Base-by-base conservation (phyloP, 92 coral and sea anemone genomes). In the Siderastrea siderea region DNA sequence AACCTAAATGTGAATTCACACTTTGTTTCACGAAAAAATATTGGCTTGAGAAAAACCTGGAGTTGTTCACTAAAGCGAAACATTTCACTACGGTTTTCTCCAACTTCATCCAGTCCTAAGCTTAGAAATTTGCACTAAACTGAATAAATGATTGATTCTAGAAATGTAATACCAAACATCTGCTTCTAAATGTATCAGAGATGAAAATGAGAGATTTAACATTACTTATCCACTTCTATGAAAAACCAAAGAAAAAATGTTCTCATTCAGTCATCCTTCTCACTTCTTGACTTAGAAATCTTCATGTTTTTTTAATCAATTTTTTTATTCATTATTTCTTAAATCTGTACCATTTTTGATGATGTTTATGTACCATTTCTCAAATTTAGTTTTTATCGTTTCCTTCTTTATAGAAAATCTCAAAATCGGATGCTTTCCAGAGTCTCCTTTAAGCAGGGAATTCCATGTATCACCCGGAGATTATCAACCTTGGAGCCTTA, bases 391-490 rank as follows among this genome's bases (percentile, higher is more conserved):
- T 60, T 60, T 77, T 45, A 4, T 78, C 3, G 38, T 67, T 80
- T 80, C 17, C 47, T 83, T 68, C 83, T 50, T 80, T 44, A 72
- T 70, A 97, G 99, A 91, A 86, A 87, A 84, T 44, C 74, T 97
- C 13, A 74, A 93, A 60, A 72, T 91, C 64, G 99, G 99, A 3
- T 97, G 99, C 75, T 95, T 71, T 47, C 50, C 86, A 61, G 98
- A 95, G 57, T 74, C 76, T 1, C 77, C 78, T 4, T 8, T 66
- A 3, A 78, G 80, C 75, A 87, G 95, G 68, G 93, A 95, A 60
- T 95, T 95, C 55, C 53, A 38, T 16, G 80, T 93, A 19, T 93
- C 95, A 5, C 96, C 98, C n/a, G 97, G 99, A 1, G 83, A 93
- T 79, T 97, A 95, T 71, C 82, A 92, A 38, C 83, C 80, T 3